Evolutionary conservation across 1,140 invertebrate genomes (phyloP).

Genomic region (Macrostomum lignano): DNA sequence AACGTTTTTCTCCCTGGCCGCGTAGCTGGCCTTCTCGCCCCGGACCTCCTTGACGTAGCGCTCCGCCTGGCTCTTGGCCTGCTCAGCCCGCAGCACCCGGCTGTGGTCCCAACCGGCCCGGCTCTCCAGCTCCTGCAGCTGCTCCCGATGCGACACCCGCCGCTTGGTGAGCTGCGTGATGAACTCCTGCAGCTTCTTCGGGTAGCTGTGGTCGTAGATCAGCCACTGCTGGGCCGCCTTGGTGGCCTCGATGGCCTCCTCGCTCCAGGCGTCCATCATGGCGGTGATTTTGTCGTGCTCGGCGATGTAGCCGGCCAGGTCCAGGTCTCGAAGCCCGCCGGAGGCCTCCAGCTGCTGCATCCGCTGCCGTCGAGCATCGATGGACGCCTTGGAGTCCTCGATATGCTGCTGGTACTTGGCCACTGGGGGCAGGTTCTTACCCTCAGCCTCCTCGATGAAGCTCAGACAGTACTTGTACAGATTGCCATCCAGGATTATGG

Average conservation of each 20-base stretch:
- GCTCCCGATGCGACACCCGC: conserved; percentile 9
- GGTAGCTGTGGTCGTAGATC: conserved; percentile 10
- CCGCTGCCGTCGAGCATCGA: conserved; percentile 5
- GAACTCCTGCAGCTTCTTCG: conserved; percentile 10
- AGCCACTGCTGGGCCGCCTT: conserved; percentile 11
- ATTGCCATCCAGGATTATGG: conserved; percentile 10
- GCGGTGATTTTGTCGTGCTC: conserved; percentile 10
- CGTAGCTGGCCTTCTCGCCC: too few species aligned
- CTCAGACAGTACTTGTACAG: conserved; percentile 10
- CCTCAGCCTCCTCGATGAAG: conserved; percentile 9
- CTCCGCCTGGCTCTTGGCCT: too few species aligned
- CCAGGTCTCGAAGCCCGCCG: conserved; percentile 4
- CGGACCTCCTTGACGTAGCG: too few species aligned
- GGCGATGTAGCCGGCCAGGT: conserved; percentile 9
- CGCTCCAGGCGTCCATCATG: conserved; percentile 8
- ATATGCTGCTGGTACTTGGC: conserved; percentile 11
- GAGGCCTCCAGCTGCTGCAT: conserved; percentile 8
- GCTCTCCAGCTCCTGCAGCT: conserved; percentile 4
- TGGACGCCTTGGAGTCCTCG: conserved; percentile 6
- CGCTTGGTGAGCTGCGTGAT: conserved; percentile 6
- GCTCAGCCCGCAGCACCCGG: too few species aligned
- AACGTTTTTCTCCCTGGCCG: too few species aligned
- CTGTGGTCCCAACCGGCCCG: too few species aligned
- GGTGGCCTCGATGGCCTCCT: conserved; percentile 8
- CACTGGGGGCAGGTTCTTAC: conserved; percentile 9